A percentile compares a stretch with the other conserved stretches of the same genome.
Conservation (phyloP, 2,113 vertebrate genomes). For the Platysteira castanea region DNA sequence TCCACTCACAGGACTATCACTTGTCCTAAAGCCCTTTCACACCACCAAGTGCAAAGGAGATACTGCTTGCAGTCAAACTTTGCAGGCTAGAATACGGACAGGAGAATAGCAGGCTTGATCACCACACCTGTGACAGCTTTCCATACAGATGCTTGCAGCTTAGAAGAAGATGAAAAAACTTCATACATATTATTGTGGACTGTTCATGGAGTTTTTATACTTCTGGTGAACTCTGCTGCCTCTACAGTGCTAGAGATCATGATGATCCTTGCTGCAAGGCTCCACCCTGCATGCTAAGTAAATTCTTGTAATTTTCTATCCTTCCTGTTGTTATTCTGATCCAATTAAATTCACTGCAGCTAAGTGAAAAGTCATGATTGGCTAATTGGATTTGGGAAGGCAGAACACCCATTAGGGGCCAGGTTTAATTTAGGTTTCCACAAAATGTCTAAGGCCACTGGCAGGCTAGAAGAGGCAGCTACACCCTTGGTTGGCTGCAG, state of each 20-base stretch:
- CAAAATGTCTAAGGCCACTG: constrained; percentile 25
- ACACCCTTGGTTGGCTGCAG: background rate
- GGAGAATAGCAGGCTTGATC: background rate
- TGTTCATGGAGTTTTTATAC: background rate
- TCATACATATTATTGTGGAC: too few species aligned
- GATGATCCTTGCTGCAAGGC: background rate
- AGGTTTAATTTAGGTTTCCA: constrained; percentile 41
- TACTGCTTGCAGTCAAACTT: background rate
- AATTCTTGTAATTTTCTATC: constrained; percentile 15
- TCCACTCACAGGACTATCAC: background rate
- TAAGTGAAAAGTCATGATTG: constrained; percentile 49
- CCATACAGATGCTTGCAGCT: background rate
- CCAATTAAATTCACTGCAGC: constrained; percentile 32
- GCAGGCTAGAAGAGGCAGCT: background rate
- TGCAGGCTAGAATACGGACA: background rate
- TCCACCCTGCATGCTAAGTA: background rate
- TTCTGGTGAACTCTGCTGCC: background rate
- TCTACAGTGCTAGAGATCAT: background rate
- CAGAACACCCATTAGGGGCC: constrained; percentile 12
- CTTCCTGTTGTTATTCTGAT: constrained; percentile 42
- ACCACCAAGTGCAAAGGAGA: background rate
- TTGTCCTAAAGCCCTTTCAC: background rate
- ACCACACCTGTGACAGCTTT: background rate
- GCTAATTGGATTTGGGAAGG: constrained; percentile 50
- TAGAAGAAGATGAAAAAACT: background rate